Base-by-base conservation (phyloP, 2,113 vertebrate species). In the Butorides virescens region DNA sequence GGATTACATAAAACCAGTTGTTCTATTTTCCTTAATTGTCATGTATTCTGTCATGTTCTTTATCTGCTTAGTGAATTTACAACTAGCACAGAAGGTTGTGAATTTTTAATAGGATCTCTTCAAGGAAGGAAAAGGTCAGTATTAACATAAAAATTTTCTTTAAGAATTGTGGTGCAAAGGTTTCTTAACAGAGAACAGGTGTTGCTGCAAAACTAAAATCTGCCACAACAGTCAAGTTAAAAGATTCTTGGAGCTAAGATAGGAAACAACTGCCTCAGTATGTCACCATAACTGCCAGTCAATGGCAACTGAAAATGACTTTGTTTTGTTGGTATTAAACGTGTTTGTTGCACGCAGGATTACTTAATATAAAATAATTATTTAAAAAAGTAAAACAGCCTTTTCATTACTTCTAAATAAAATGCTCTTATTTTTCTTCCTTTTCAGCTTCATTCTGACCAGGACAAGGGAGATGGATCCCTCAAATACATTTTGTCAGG, bases 401-500 rank as follows among this genome's bases (percentile, higher is more conserved):
- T 56, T 80, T 77, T 84, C 2, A 32, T 59, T 90, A 18, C 5
- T 86, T 85, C 37, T 79, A 67, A 93, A 52, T 19, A 58, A 86
- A 91, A 34, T 21, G 3, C 2, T 70, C 8, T 62, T 58, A n/a
- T 86, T 87, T 84, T 92, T 77, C 34, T 97, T 93, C 56, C n/a
- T 78, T 93, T 97, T 74, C 72, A 99, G 98, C 98, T 99, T 95
- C 98, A 99, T 93, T 99, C 98, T 95, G 98, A 99, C 86, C 98
- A 98, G 92, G 98, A 98, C 95, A 98, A 98, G 83, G 98, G 98
- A 97, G 98, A 98, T 81, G 98, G 98, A 74, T 98, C 98, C 16
- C 98, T 99, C 82, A 98, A 98, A 94, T 99, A 99, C 91, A 98
- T 99, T 94, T 96, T 99, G 81, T 98, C 98, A 85, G 98, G 98